Base-by-base conservation (phyloP, 2,888 invertebrate species). In the Phengaris alcon region DNA sequence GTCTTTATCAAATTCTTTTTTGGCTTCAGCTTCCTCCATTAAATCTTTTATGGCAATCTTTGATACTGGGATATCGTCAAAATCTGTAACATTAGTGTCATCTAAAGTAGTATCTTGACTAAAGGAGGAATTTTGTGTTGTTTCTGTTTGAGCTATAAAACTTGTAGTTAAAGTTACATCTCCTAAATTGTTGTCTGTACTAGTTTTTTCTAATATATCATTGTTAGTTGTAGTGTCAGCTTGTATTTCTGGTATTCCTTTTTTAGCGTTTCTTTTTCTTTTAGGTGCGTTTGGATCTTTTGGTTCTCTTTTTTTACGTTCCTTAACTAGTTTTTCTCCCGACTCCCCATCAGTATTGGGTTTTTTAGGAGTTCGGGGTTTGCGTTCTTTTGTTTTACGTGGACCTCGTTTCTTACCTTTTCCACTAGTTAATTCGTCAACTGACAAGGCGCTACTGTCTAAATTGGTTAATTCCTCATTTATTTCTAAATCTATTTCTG, bases 341-440 rank as follows among this genome's bases (percentile, higher is more conserved):
- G 94, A 92, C 81, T 95, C 94, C 88, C 90, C 84, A 1, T 78
- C 77, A 48, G 75, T 55, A 81, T 95, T 96, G 0, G 95, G 95
- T 75, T 95, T 95, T 86, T 94, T 95, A 6, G 94, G 94, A 77
- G 94, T 93, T 75, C 95, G 95, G 13, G 95, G 95, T 91, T 97
- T 97, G 81, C 97, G 95, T 76, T 96, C 95, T 81, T 96, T 94
- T 68, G 95, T 95, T 85, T 96, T 96, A 77, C 96, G 94, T 0
- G 96, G 95, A 51, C 95, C 95, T 87, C 96, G 94, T 87, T 96
- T 96, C 84, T 95, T 96, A 74, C 87, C 91, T 84, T 95, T 96
- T 82, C 95, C 95, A 74, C 94, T 94, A 75, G 93, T 94, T 48
- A 93, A 86, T 79, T 96, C 95, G 79, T 96, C 94, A 78, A 96